phyloP scores from a whole-genome alignment of 2,888 invertebrate species.

The Acanthopleura granulata region DNA sequence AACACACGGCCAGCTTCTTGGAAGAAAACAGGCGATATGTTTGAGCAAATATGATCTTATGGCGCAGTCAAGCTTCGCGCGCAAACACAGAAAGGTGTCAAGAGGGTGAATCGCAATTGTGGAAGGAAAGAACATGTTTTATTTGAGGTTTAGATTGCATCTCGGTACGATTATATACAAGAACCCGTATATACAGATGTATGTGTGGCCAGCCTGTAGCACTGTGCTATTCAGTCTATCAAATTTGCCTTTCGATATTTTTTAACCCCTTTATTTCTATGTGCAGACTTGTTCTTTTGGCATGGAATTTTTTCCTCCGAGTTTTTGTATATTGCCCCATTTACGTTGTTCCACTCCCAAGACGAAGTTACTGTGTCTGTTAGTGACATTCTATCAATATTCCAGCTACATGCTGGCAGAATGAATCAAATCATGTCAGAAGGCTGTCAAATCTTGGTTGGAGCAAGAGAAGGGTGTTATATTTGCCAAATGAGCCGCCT shows the following conservation, averaged over 20 bases:
- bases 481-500: constrained; percentile 13
- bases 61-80: background rate
- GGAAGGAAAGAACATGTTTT: no score
- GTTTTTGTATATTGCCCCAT: background rate
- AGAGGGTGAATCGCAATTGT: no score
- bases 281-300: no score
- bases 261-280: no score
- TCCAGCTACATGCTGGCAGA: background rate
- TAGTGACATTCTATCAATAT: constrained; percentile 13
- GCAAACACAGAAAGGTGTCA: constrained; percentile 14
- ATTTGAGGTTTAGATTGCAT: no score
- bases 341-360: background rate
- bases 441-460: constrained; percentile 7
- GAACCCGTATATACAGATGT: no score
- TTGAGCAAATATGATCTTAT: constrained; percentile 4
- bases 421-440: constrained; percentile 11
- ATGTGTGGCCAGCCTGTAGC: no score
- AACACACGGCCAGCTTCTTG: no score
- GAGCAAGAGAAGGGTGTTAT: background rate
- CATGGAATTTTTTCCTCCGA: background rate
- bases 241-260: no score
- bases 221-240: no score
- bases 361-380: background rate
- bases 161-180: no score
- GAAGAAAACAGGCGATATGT: background rate